Evolutionary conservation across 2,888 invertebrate genomes (phyloP).

Genomic region (Micropterix aruncella): DNA sequence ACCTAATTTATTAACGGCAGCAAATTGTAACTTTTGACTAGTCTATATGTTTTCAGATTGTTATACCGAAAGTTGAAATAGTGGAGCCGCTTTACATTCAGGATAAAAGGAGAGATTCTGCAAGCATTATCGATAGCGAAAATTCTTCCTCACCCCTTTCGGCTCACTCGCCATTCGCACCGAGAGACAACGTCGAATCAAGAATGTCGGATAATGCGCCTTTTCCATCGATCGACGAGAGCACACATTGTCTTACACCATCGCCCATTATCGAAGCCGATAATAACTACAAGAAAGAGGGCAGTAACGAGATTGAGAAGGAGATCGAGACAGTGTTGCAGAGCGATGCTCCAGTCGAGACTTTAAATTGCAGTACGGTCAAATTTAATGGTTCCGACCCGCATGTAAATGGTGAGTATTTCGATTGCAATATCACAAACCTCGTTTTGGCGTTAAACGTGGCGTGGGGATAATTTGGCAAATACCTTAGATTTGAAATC

Average conservation of each 20-base stretch:
- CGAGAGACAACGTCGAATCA: not conserved
- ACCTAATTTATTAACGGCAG: no score
- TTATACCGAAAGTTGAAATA: not conserved
- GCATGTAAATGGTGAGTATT: slow-evolving; percentile 20
- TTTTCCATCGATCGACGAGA: not conserved
- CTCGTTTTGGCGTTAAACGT: no score
- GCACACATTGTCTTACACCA: not conserved
- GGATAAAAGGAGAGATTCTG: no score
- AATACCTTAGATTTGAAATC: no score
- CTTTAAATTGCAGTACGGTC: slow-evolving; percentile 30
- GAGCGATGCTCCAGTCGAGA: slow-evolving; percentile 34
- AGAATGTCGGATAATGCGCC: not conserved
- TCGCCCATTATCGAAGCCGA: not conserved
- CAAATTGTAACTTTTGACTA: no score
- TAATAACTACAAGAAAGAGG: not conserved
- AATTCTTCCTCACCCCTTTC: not conserved
- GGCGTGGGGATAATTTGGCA: no score
- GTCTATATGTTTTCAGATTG: no score
- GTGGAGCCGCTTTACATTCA: not conserved
- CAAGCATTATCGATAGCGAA: not conserved
- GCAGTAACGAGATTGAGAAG: slow-evolving; percentile 22
- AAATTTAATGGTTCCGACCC: slow-evolving; percentile 28
- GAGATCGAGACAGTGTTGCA: slow-evolving; percentile 35
- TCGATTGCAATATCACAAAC: no score
- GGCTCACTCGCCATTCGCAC: not conserved